Percentiles rank a stretch among this genome's conserved stretches.
These are phyloP conservation scores for Cephus pulcher DNA, from an alignment of 2,888 invertebrate species.

Conservation along the genomic window DNA sequence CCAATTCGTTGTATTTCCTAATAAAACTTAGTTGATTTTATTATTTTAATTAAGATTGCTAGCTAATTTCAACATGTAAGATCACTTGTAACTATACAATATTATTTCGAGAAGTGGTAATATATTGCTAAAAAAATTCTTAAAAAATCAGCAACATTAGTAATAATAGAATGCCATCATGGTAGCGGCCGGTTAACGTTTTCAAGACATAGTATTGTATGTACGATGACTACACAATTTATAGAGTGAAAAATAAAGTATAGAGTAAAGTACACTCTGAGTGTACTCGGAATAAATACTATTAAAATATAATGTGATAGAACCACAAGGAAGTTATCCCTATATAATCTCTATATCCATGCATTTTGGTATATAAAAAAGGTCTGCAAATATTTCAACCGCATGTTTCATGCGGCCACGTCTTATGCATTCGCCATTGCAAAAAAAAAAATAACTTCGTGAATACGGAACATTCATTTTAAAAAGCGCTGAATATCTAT, in stretches of 20 bases:
- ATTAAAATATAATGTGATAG: too few relatives aligned
- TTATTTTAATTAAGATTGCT: neutral
- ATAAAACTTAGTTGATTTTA: neutral
- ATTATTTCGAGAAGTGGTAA: too few relatives aligned
- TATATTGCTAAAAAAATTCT: too few relatives aligned
- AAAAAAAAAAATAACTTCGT: neutral
- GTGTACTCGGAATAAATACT: too few relatives aligned
- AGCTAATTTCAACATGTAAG: neutral
- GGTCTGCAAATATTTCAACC: too few relatives aligned
- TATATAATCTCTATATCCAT: neutral
- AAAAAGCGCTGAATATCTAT: too few relatives aligned
- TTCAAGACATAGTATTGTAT: neutral
- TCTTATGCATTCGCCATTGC: too few relatives aligned
- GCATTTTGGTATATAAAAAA: neutral
- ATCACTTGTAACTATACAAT: neutral
- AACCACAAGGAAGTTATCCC: too few relatives aligned
- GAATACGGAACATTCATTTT: neutral
- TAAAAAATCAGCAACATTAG: too few relatives aligned
- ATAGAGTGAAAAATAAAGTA: neutral
- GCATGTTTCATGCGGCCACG: too few relatives aligned
- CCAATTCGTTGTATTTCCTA: neutral
- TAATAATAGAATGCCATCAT: too few relatives aligned
- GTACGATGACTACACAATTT: neutral
- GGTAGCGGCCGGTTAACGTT: neutral
- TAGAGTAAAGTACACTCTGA: too few relatives aligned